Percentiles rank a stretch among this genome's conserved stretches.
Evolutionary conservation across 2,797 vertebrate genomes (phyloP).

Genomic region (Acrocephalus scirpaceus): DNA sequence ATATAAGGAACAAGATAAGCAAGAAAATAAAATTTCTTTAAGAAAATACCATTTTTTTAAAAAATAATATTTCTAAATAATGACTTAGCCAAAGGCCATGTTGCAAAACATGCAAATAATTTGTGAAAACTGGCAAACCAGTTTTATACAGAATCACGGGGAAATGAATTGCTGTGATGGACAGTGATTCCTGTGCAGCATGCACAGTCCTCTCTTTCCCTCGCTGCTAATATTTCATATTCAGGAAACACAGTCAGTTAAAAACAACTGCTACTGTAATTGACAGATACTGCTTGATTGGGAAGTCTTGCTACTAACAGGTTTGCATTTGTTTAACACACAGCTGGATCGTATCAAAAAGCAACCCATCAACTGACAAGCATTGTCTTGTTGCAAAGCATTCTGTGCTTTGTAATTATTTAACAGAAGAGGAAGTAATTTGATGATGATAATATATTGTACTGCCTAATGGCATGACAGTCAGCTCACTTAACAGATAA

Average conservation of each 20-base stretch:
- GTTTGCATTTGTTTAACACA: constrained; percentile 1
- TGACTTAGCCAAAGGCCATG: background rate
- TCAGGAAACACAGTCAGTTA: background rate
- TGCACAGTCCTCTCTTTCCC: background rate
- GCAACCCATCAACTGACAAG: constrained; percentile 11
- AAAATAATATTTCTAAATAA: background rate
- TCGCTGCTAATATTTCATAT: background rate
- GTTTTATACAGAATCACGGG: background rate
- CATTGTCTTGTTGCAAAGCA: background rate
- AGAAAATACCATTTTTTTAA: background rate
- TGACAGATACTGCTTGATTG: constrained; percentile 17
- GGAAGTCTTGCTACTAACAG: background rate
- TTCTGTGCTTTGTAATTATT: constrained; percentile 11
- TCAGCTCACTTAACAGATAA: background rate
- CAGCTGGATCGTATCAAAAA: background rate
- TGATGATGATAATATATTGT: background rate
- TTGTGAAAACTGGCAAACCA: background rate
- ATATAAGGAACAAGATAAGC: background rate
- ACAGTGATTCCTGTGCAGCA: background rate
- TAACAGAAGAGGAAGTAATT: constrained; percentile 9
- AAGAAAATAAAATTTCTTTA: background rate
- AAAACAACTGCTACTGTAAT: background rate
- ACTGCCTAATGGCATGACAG: background rate
- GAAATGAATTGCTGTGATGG: background rate
- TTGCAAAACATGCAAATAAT: background rate